phyloP scores from a whole-genome alignment of 2,888 invertebrate species.

The Eristalis pertinax region DNA sequence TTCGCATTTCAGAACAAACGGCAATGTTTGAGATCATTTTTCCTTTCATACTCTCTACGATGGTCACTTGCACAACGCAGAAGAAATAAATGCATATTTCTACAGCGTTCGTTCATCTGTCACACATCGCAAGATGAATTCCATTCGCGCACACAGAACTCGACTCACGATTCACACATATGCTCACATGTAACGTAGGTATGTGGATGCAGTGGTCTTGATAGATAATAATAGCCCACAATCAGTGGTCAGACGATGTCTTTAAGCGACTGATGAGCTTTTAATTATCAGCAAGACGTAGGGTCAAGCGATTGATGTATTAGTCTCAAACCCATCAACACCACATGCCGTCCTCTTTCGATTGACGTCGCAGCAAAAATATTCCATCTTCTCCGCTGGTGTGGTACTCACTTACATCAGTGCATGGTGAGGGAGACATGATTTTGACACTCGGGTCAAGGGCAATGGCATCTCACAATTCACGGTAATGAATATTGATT shows the following conservation, averaged over 20 bases:
- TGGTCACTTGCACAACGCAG: no score
- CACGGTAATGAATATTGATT: neutral
- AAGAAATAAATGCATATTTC: no score
- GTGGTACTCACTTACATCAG: neutral
- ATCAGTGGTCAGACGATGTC: constrained; percentile 13
- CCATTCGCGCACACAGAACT: no score
- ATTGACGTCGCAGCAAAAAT: neutral
- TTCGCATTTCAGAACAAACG: no score
- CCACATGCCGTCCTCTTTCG: neutral
- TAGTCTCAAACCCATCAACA: neutral
- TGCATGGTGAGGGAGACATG: neutral
- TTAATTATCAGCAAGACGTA: neutral
- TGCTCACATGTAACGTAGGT: neutral
- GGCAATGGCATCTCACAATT: neutral
- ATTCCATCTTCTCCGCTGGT: neutral
- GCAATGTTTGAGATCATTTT: no score
- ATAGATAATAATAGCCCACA: neutral
- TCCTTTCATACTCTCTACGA: no score
- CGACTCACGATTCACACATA: no score
- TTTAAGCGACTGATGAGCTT: neutral
- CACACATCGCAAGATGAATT: no score
- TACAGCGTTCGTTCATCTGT: no score
- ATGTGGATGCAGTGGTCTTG: neutral
- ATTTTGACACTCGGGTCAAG: neutral
- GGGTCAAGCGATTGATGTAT: neutral